These are phyloP conservation scores for Anser brachyrhynchus DNA, from an alignment of 2,113 vertebrate genomes.

Conservation along the genomic window DNA sequence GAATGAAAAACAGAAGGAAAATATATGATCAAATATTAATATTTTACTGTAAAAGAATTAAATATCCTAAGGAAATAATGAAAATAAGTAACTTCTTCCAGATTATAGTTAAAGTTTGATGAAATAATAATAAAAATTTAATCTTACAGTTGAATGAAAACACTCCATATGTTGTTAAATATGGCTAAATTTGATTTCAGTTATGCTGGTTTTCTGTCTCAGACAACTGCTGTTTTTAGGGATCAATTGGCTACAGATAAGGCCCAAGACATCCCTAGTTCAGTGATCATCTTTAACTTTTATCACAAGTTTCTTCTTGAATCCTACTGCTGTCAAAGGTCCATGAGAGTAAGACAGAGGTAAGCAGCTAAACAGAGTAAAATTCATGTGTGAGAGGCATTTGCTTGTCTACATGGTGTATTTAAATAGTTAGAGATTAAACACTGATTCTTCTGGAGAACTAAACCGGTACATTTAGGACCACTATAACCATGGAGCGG, in stretches of 20 bases:
- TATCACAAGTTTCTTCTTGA: background rate
- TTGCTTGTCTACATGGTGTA: background rate
- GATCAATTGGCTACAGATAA: background rate
- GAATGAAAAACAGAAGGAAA: constrained; percentile 42
- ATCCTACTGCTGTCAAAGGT: background rate
- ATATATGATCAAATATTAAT: constrained; percentile 59
- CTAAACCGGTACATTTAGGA: background rate
- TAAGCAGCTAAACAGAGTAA: background rate
- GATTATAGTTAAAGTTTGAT: constrained; percentile 71
- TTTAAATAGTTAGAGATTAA: constrained; percentile 13
- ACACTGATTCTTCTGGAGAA: constrained; percentile 15
- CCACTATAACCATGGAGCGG: background rate
- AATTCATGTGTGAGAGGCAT: background rate
- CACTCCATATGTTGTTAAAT: constrained; percentile 45
- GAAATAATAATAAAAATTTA: constrained; percentile 71
- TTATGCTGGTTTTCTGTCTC: background rate
- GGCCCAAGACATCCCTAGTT: background rate
- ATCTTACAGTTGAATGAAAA: constrained; percentile 54
- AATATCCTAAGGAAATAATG: constrained; percentile 68
- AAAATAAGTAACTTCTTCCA: constrained; percentile 60
- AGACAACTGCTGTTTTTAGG: background rate
- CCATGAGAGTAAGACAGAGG: background rate
- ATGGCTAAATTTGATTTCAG: constrained; percentile 16
- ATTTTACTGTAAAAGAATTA: constrained; percentile 66
- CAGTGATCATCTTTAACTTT: background rate